Percentiles rank a stretch among this genome's conserved stretches.
Evolutionary conservation across 2,888 invertebrate genomes (phyloP).

Genomic region (Elegia similella): DNA sequence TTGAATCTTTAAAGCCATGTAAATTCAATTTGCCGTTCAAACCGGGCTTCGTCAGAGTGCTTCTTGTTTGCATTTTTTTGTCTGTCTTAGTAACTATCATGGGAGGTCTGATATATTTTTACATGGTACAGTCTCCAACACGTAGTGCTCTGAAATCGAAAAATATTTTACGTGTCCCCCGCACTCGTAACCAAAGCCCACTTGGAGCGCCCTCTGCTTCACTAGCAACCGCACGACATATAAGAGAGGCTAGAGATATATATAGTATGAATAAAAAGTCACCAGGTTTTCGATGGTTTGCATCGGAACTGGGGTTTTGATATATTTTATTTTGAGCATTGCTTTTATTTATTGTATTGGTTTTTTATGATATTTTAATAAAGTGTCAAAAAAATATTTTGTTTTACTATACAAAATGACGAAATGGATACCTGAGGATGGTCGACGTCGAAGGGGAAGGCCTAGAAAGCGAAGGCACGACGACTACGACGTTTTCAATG

Average conservation of each 20-base stretch:
- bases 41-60: background rate
- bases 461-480: no score
- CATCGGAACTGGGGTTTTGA: conserved; percentile 12
- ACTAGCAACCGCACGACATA: no score
- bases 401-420: no score
- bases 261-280: background rate
- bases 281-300: background rate
- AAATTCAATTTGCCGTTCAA: background rate
- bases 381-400: no score
- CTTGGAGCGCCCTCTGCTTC: no score
- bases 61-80: background rate
- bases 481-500: no score
- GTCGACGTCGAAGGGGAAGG: no score
- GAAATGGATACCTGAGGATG: no score
- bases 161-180: background rate
- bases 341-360: background rate
- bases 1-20: background rate
- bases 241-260: background rate
- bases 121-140: background rate
- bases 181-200: no score
- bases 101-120: background rate
- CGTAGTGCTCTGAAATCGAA: background rate
- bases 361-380: background rate
- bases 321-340: background rate
- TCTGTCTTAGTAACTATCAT: background rate